Evolutionary conservation across 2,797 vertebrate genomes (phyloP).

Genomic region (Xenentodon cancila): DNA sequence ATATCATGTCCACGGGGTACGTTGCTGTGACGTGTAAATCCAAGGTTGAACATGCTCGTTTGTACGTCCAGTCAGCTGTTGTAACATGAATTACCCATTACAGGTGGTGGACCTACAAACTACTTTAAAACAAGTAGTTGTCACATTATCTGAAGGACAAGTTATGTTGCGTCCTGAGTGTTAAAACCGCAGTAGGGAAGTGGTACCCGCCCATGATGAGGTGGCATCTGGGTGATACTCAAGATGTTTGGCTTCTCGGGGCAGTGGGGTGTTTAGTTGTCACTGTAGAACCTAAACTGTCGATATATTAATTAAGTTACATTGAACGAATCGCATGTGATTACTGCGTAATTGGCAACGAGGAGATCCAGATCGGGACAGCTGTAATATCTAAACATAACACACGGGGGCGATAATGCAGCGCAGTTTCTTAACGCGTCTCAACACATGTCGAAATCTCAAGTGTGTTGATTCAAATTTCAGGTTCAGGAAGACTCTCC

Average conservation of each 20-base stretch:
- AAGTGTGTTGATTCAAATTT: constrained; percentile 18
- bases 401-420: constrained; percentile 36
- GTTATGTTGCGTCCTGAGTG: background rate
- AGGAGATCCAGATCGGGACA: background rate
- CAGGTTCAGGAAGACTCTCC: constrained; percentile 94
- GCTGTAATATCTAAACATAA: constrained; percentile 13
- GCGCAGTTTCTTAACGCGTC: background rate
- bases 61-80: background rate
- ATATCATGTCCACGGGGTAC: constrained; percentile 93
- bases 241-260: background rate
- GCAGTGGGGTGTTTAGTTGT: no score
- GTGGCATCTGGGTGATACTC: constrained; percentile 62
- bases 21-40: constrained; percentile 30
- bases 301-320: background rate
- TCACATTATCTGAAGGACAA: background rate
- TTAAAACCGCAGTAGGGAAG: background rate
- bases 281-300: background rate
- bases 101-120: background rate
- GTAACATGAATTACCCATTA: background rate
- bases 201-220: constrained; percentile 64
- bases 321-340: background rate
- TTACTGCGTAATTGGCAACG: background rate
- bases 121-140: rapidly evolving
- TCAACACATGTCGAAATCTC: background rate
- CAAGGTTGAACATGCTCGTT: constrained; percentile 29